A percentile compares a stretch with the other conserved stretches of the same genome.
Evolutionary conservation across 2,888 invertebrate species (phyloP).

Genomic region (Orchestes rusci): DNA sequence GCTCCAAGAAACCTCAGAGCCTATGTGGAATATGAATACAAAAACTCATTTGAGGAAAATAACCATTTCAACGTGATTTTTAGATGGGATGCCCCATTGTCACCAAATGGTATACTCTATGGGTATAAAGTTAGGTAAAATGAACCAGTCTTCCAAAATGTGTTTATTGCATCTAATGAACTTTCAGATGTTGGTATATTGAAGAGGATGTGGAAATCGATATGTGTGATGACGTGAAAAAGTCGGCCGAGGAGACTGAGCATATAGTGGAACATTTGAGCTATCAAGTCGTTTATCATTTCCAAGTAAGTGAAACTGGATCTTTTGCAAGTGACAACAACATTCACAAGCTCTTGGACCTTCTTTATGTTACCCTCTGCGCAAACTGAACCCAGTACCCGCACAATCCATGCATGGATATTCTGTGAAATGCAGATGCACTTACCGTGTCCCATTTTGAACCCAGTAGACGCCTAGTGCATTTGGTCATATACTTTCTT

Average conservation of each 20-base stretch:
- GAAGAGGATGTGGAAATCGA: constrained; percentile 42
- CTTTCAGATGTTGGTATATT: constrained; percentile 53
- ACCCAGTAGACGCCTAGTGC: too few species aligned
- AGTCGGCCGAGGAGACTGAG: constrained; percentile 50
- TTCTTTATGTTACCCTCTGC: too few species aligned
- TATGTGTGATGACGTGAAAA: constrained; percentile 50
- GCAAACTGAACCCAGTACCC: too few species aligned
- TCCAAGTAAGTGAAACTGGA: constrained; percentile 49
- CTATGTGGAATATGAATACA: constrained; percentile 55
- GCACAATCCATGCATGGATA: too few species aligned
- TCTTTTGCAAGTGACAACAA: constrained; percentile 1
- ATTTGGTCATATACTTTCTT: too few species aligned
- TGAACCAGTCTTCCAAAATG: not conserved
- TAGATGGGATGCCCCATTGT: constrained; percentile 73
- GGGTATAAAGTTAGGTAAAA: constrained; percentile 55
- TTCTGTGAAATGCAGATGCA: too few species aligned
- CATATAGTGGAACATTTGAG: constrained; percentile 52
- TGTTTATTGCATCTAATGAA: not conserved
- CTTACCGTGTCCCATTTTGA: too few species aligned
- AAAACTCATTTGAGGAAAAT: constrained; percentile 29
- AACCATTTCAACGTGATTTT: constrained; percentile 47
- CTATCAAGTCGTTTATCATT: constrained; percentile 59
- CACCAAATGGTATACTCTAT: constrained; percentile 66
- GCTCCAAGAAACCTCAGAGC: constrained; percentile 66
- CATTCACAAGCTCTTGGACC: not conserved